phyloP scores from a whole-genome alignment of 2,888 invertebrate species.

The Halictus quadricinctus region DNA sequence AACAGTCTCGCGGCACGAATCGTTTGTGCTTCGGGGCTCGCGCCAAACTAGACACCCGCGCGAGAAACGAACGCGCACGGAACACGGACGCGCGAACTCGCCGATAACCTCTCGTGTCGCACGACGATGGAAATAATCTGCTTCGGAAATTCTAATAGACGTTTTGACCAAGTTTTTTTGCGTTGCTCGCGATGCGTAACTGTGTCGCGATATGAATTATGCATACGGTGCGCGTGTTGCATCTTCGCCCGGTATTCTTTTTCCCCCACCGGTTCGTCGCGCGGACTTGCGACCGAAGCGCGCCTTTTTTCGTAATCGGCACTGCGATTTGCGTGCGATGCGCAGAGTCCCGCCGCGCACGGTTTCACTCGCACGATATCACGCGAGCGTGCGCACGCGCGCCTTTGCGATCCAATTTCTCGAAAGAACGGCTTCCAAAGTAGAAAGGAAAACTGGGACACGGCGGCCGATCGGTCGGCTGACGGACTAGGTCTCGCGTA shows the following conservation, averaged over 20 bases:
- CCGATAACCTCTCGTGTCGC: conserved; percentile 21
- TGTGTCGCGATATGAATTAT: conserved; percentile 16
- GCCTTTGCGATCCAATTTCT: conserved; percentile 34
- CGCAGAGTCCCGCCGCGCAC: neutral
- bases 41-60: neutral
- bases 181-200: neutral
- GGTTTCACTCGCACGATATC: neutral
- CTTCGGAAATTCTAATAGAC: conserved; percentile 17
- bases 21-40: neutral
- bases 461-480: neutral
- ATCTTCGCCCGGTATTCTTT: neutral
- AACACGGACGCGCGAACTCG: neutral
- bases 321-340: neutral
- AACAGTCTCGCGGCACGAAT: conserved; percentile 56
- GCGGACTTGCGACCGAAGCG: neutral
- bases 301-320: neutral
- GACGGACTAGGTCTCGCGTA: conserved; percentile 9
- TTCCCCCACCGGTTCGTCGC: neutral
- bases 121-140: conserved; percentile 13
- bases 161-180: neutral
- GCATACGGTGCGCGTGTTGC: neutral
- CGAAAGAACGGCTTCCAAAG: conserved; percentile 33
- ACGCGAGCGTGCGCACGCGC: neutral
- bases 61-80: neutral
- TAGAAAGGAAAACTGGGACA: conserved; percentile 34